Evolutionary conservation across 2,888 invertebrate species (phyloP).

Genomic region (Hedychridium roseum): DNA sequence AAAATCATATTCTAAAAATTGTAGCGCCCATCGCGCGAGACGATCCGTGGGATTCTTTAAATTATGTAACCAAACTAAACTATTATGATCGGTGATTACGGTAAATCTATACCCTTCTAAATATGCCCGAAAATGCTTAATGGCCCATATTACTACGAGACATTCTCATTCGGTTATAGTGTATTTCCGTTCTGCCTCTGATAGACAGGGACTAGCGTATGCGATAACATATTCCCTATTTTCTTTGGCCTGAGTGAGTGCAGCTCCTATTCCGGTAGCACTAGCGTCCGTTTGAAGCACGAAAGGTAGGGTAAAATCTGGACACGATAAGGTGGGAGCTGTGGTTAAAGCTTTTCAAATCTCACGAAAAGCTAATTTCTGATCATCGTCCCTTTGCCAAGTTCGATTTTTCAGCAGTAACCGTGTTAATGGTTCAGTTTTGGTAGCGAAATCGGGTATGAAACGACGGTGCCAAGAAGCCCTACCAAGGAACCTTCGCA

Average conservation of each 20-base stretch:
- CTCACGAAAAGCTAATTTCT: constrained; percentile 28
- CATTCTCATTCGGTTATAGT: constrained; percentile 32
- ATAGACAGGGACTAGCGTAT: constrained; percentile 21
- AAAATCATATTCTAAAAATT: too few species aligned
- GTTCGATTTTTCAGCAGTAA: constrained; percentile 27
- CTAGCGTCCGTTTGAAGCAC: too few species aligned
- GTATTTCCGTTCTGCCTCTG: constrained; percentile 18
- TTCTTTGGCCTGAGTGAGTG: constrained; percentile 21
- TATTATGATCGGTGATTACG: constrained; percentile 36
- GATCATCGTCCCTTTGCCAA: constrained; percentile 26
- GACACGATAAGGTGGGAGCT: constrained; percentile 25
- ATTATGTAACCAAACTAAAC: constrained; percentile 31
- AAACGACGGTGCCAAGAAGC: constrained; percentile 46
- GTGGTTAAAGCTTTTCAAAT: constrained; percentile 18
- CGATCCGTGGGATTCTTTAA: constrained; percentile 33
- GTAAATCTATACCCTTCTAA: constrained; percentile 33
- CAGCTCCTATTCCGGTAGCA: too few species aligned
- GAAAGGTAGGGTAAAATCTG: constrained; percentile 28
- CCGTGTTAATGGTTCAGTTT: constrained; percentile 27
- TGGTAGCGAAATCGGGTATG: constrained; percentile 25
- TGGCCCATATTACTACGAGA: constrained; percentile 29
- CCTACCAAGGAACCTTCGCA: constrained; percentile 40
- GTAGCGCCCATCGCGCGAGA: too few species aligned
- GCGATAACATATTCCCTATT: constrained; percentile 21
- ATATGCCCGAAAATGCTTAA: constrained; percentile 31